Evolutionary conservation across 2,797 vertebrate genomes (phyloP).

Genomic region (Cetoscarus ocellatus): DNA sequence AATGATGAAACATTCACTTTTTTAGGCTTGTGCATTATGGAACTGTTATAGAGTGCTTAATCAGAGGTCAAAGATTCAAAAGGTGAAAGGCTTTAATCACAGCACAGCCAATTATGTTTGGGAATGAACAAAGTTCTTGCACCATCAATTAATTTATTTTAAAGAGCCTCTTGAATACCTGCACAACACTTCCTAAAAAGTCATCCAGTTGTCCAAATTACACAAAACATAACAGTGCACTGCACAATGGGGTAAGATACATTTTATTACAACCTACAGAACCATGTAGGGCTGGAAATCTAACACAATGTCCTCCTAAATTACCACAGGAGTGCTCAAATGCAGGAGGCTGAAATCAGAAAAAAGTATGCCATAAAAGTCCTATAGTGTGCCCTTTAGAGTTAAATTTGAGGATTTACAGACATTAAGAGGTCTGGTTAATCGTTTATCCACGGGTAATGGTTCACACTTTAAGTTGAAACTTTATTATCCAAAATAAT

Average conservation of each 20-base stretch:
- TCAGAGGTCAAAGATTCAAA: conserved; percentile 20
- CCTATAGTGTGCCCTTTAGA: not conserved
- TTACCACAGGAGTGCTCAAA: not conserved
- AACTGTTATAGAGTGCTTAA: conserved; percentile 19
- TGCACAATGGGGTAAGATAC: not conserved
- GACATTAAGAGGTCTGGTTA: not conserved
- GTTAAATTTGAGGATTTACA: not conserved
- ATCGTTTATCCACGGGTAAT: not conserved
- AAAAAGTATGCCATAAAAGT: not conserved
- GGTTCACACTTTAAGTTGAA: not conserved
- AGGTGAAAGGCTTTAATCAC: not conserved
- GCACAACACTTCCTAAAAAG: not conserved
- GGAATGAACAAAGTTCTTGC: not conserved
- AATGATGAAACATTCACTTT: not conserved
- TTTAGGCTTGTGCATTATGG: not conserved
- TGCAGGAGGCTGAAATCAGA: not conserved
- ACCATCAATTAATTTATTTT: not conserved
- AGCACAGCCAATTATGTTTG: not conserved
- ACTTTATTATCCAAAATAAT: conserved; percentile 1
- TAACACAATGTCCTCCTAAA: too few relatives aligned
- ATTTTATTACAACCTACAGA: too few relatives aligned
- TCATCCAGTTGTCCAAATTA: not conserved
- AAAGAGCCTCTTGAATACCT: not conserved
- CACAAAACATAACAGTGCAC: not conserved
- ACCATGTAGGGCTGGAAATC: too few relatives aligned